phyloP scores from a whole-genome alignment of 2,888 invertebrate species.

The Acanthoscelides obtectus region DNA sequence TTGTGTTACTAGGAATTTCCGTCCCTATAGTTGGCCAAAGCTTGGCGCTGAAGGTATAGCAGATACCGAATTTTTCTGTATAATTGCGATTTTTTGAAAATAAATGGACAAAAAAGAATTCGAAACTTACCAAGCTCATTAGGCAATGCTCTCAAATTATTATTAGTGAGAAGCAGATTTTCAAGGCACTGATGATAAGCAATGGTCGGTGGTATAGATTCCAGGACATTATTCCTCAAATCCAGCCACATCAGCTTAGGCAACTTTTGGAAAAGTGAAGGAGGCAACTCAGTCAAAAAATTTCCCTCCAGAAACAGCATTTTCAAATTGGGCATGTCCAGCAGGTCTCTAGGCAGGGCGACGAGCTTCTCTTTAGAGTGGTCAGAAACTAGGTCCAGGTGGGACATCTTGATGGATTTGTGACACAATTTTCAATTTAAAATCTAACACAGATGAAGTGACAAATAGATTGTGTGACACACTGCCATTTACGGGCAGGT shows the following conservation, averaged over 20 bases:
- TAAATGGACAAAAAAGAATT: too few relatives aligned
- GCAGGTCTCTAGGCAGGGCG: conserved; percentile 35
- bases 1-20: too few relatives aligned
- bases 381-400: conserved; percentile 42
- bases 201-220: conserved; percentile 53
- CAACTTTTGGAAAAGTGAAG: conserved; percentile 55
- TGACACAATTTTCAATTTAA: background rate
- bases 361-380: conserved; percentile 38
- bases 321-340: conserved; percentile 42
- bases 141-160: conserved; percentile 56
- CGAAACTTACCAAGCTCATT: conserved; percentile 56
- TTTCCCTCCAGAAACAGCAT: conserved; percentile 58
- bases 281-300: conserved; percentile 51
- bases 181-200: conserved; percentile 56
- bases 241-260: conserved; percentile 61
- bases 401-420: conserved; percentile 14
- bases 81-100: too few relatives aligned
- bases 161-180: conserved; percentile 61
- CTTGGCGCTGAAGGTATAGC: too few relatives aligned
- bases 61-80: too few relatives aligned
- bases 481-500: background rate
- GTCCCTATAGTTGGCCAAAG: too few relatives aligned
- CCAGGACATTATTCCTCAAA: conserved; percentile 57
- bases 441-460: background rate
- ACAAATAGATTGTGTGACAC: background rate